Percentiles rank a stretch among this genome's conserved stretches.
phyloP scores from a whole-genome alignment of 2,113 vertebrate genomes.

The Ceratotherium simum region DNA sequence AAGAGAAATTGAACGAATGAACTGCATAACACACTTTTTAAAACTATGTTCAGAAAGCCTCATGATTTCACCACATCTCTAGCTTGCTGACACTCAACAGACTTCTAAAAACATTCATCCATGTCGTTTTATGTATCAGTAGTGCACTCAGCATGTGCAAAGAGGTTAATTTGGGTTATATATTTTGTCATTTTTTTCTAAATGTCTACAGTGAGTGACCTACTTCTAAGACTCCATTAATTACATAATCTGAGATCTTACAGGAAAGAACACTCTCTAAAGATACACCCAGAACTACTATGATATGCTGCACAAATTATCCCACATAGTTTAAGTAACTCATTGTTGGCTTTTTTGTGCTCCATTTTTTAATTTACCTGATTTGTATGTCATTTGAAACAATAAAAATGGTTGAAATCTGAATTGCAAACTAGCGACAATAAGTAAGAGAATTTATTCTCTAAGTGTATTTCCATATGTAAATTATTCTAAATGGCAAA shows the following conservation, averaged over 20 bases:
- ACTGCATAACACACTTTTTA: neutral
- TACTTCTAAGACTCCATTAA: neutral
- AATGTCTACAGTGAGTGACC: neutral
- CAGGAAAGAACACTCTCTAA: neutral
- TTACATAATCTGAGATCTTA: neutral
- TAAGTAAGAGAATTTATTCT: neutral
- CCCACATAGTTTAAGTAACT: neutral
- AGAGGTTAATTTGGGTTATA: neutral
- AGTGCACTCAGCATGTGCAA: neutral
- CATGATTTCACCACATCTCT: neutral
- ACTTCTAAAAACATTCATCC: neutral
- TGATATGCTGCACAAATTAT: neutral
- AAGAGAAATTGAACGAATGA: neutral
- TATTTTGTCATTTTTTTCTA: neutral
- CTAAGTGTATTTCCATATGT: neutral
- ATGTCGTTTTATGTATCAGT: neutral
- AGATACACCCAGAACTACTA: neutral
- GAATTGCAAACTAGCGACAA: neutral
- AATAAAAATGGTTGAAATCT: neutral
- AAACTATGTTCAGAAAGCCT: neutral
- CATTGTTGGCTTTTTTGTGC: neutral
- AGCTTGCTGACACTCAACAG: neutral
- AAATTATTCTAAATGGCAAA: conserved; percentile 4
- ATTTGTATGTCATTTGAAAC: neutral
- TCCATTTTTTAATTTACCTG: neutral